These are phyloP conservation scores for Pherbina coryleti DNA, from an alignment of 2,888 invertebrate species.

Conservation along the genomic window DNA sequence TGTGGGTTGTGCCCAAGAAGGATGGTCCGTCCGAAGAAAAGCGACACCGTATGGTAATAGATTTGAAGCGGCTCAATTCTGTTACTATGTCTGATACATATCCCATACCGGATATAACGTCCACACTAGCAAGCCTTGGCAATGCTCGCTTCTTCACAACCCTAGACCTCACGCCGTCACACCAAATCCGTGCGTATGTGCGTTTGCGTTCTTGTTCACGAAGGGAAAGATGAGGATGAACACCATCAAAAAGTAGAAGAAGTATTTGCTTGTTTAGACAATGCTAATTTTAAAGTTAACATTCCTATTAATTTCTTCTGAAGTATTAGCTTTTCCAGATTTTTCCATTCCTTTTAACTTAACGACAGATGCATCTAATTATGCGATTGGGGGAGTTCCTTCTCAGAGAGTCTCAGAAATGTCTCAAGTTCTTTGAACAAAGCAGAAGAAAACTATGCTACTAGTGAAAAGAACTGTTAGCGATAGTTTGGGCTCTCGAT, in stretches of 20 bases:
- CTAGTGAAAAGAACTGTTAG: background rate
- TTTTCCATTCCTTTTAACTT: background rate
- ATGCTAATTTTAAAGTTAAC: slow-evolving; percentile 32
- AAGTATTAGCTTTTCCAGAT: slow-evolving; percentile 16
- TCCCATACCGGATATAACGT: no score
- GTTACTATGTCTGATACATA: slow-evolving; percentile 48
- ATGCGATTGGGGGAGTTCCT: no score
- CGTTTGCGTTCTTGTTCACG: slow-evolving; percentile 32
- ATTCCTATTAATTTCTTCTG: slow-evolving; percentile 1
- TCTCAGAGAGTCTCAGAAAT: no score
- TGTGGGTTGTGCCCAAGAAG: slow-evolving; percentile 53
- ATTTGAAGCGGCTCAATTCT: slow-evolving; percentile 48
- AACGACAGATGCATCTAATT: no score
- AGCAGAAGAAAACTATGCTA: background rate
- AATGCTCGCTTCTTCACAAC: slow-evolving; percentile 49
- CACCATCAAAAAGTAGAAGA: slow-evolving; percentile 32
- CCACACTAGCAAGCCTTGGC: slow-evolving; percentile 48
- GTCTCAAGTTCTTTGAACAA: no score
- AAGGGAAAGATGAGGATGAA: slow-evolving; percentile 32
- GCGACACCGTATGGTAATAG: slow-evolving; percentile 49
- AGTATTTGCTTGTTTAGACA: slow-evolving; percentile 14
- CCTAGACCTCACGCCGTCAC: slow-evolving; percentile 47
- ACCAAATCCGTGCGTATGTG: slow-evolving; percentile 40
- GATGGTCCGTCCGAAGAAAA: slow-evolving; percentile 44
- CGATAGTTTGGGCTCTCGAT: background rate